Conservation (phyloP, 2,797 vertebrate genomes). For the Acipenser ruthenus region DNA sequence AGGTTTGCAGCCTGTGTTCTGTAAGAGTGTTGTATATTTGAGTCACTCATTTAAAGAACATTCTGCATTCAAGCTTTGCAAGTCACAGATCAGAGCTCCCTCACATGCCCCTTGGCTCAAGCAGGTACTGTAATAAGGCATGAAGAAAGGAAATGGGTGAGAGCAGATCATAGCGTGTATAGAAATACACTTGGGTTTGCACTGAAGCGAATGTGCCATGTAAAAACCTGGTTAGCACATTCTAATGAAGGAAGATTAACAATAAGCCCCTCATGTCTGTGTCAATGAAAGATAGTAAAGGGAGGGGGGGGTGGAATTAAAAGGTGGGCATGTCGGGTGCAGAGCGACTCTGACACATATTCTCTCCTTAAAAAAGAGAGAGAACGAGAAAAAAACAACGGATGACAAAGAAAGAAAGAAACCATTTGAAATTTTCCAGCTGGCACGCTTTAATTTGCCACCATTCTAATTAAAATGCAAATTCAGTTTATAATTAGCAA, state of each 20-base stretch:
- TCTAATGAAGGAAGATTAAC: conserved; percentile 35
- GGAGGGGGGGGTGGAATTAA: conserved; percentile 39
- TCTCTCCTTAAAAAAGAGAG: conserved; percentile 43
- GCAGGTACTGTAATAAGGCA: too few relatives aligned
- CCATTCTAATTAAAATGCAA: conserved; percentile 99
- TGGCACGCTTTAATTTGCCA: conserved; percentile 99
- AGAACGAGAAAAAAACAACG: conserved; percentile 38
- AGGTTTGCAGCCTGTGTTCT: too few relatives aligned
- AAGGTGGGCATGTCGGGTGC: conserved; percentile 44
- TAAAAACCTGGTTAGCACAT: conserved; percentile 30
- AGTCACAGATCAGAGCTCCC: too few relatives aligned
- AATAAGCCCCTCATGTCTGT: conserved; percentile 48
- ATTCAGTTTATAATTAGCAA: conserved; percentile 99
- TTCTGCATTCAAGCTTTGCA: too few relatives aligned
- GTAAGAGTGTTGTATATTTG: too few relatives aligned
- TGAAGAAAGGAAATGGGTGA: background rate
- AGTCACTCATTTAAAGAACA: too few relatives aligned
- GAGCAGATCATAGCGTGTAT: conserved; percentile 29
- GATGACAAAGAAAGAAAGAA: conserved; percentile 45
- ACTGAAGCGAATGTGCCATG: conserved; percentile 26
- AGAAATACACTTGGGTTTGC: conserved; percentile 34
- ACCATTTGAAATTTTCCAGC: conserved; percentile 98
- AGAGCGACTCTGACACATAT: conserved; percentile 62
- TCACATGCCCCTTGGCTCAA: too few relatives aligned
- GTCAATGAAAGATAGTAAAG: conserved; percentile 58